These are phyloP conservation scores for Cydia strobilella DNA, from an alignment of 1,140 invertebrate species.

Conservation along the genomic window DNA sequence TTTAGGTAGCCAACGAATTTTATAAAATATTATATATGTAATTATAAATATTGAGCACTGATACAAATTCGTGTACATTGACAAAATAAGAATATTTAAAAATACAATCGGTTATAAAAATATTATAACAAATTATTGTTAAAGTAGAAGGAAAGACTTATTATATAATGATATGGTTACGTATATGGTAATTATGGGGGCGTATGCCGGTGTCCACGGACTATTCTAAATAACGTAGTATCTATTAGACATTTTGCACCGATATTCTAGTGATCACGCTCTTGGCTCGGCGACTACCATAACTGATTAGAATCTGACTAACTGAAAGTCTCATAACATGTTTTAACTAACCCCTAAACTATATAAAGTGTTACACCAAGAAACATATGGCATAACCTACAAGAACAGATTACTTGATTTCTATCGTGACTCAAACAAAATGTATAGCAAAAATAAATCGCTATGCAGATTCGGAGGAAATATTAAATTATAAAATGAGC, in stretches of 20 bases:
- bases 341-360: background rate
- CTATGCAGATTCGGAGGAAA: background rate
- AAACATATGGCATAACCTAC: background rate
- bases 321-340: slow-evolving; percentile 3
- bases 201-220: slow-evolving; percentile 60
- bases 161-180: slow-evolving; percentile 52
- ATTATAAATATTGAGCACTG: slow-evolving; percentile 71
- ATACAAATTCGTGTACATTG: slow-evolving; percentile 69
- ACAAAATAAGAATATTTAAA: slow-evolving; percentile 54
- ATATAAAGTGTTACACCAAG: slow-evolving; percentile 6
- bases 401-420: background rate
- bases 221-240: slow-evolving; percentile 72
- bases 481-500: background rate
- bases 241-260: slow-evolving; percentile 77
- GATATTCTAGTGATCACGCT: slow-evolving; percentile 64
- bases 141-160: slow-evolving; percentile 72
- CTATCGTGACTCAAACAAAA: background rate
- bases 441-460: background rate
- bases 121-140: slow-evolving; percentile 71
- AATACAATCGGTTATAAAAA: slow-evolving; percentile 55
- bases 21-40: slow-evolving; percentile 56
- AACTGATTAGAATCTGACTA: slow-evolving; percentile 31
- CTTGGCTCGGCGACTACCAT: slow-evolving; percentile 43
- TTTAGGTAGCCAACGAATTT: slow-evolving; percentile 79
- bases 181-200: slow-evolving; percentile 42